Evolutionary conservation across 2,888 invertebrate species (phyloP).

Genomic region (Aporophyla nigra): DNA sequence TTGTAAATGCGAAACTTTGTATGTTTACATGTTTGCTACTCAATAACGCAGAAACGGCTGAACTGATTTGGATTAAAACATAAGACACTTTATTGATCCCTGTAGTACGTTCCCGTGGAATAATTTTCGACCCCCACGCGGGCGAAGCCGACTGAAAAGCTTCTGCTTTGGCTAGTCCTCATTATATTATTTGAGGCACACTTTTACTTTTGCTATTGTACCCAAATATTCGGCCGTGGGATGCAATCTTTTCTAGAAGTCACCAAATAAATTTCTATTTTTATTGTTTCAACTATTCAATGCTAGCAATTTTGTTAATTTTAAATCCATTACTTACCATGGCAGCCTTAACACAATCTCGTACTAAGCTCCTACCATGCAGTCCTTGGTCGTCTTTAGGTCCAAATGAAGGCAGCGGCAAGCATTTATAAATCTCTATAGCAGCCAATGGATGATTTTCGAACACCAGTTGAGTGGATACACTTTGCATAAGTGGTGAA

Average conservation of each 20-base stretch:
- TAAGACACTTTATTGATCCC: too few species aligned
- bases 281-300: not conserved
- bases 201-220: too few species aligned
- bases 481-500: conserved; percentile 86
- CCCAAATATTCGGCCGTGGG: not conserved
- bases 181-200: too few species aligned
- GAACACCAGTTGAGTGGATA: conserved; percentile 89
- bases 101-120: too few species aligned
- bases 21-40: too few species aligned
- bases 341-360: conserved; percentile 91
- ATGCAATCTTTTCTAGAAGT: not conserved
- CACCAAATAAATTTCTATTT: not conserved
- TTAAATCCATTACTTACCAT: conserved; percentile 75
- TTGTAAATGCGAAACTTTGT: too few species aligned
- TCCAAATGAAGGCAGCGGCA: conserved; percentile 86
- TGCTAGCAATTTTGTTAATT: not conserved
- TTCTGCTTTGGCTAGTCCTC: too few species aligned
- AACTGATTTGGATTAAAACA: too few species aligned
- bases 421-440: conserved; percentile 87
- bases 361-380: conserved; percentile 90
- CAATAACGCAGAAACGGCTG: too few species aligned
- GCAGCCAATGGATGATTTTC: conserved; percentile 87
- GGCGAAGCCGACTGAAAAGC: too few species aligned
- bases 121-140: too few species aligned
- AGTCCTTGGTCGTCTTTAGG: conserved; percentile 89